These are phyloP conservation scores for Rhizoglyphus robini DNA, from an alignment of 1,140 invertebrate species.

Conservation along the genomic window DNA sequence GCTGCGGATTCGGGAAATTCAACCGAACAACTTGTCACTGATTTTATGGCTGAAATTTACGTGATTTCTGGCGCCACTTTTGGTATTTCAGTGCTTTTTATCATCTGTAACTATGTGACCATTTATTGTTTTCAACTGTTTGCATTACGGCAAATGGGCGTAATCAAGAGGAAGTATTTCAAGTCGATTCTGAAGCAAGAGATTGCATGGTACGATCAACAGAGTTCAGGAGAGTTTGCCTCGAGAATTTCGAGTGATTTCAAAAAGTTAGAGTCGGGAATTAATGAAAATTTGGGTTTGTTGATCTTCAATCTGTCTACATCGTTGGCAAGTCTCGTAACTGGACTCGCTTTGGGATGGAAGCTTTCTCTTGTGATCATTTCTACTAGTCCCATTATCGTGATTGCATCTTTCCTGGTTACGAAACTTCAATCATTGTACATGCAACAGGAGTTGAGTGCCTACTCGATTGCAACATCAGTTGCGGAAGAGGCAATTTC, in stretches of 20 bases:
- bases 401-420: slow-evolving; percentile 24
- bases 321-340: slow-evolving; percentile 31
- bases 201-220: slow-evolving; percentile 66
- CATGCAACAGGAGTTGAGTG: slow-evolving; percentile 29
- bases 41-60: not conserved
- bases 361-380: slow-evolving; percentile 38
- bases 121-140: slow-evolving; percentile 16
- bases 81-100: not conserved
- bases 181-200: slow-evolving; percentile 46
- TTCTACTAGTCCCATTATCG: slow-evolving; percentile 32
- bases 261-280: slow-evolving; percentile 40
- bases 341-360: slow-evolving; percentile 38
- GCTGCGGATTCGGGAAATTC: slow-evolving; percentile 17
- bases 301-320: slow-evolving; percentile 33
- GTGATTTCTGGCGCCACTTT: not conserved
- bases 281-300: slow-evolving; percentile 42
- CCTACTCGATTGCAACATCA: slow-evolving; percentile 36
- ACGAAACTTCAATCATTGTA: slow-evolving; percentile 28
- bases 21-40: slow-evolving; percentile 24
- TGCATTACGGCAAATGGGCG: slow-evolving; percentile 20
- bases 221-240: slow-evolving; percentile 64
- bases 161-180: slow-evolving; percentile 32
- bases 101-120: not conserved
- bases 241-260: slow-evolving; percentile 55
- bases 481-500: slow-evolving; percentile 39